Conservation (phyloP, 2,797 vertebrate species). For the Apogon talboti region DNA sequence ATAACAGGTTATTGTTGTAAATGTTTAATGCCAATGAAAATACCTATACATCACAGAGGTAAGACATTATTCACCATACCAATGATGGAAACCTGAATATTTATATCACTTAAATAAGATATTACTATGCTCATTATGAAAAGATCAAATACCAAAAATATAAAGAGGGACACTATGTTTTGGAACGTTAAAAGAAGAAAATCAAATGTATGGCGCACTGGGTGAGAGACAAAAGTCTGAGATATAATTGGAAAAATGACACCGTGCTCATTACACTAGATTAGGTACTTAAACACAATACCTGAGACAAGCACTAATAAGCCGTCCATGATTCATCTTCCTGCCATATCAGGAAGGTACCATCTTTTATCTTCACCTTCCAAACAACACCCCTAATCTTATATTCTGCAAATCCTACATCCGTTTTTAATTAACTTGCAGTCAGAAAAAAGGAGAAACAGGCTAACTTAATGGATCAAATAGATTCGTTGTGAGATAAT, state of each 20-base stretch:
- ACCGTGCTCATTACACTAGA: slow-evolving; percentile 85
- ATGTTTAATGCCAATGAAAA: slow-evolving; percentile 17
- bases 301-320: slow-evolving; percentile 87
- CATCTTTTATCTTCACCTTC: slow-evolving; percentile 88
- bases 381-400: slow-evolving; percentile 85
- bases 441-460: slow-evolving; percentile 82
- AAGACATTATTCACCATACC: slow-evolving; percentile 24
- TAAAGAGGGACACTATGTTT: slow-evolving; percentile 50
- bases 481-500: slow-evolving; percentile 85
- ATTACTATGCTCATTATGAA: slow-evolving; percentile 40
- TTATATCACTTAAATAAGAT: slow-evolving; percentile 24
- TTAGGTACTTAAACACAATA: slow-evolving; percentile 88
- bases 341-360: slow-evolving; percentile 85
- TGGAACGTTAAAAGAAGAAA: slow-evolving; percentile 54
- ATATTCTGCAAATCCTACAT: slow-evolving; percentile 85
- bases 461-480: slow-evolving; percentile 85
- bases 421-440: slow-evolving; percentile 86
- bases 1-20: slow-evolving; percentile 64
- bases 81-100: slow-evolving; percentile 42
- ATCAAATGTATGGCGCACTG: slow-evolving; percentile 72
- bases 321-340: slow-evolving; percentile 83
- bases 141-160: slow-evolving; percentile 47
- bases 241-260: slow-evolving; percentile 85
- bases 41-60: not conserved
- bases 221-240: slow-evolving; percentile 77